Percentiles rank a stretch among this genome's conserved stretches.
phyloP scores from a whole-genome alignment of 2,888 invertebrate species.

The Marasmarcha lunaedactyla region DNA sequence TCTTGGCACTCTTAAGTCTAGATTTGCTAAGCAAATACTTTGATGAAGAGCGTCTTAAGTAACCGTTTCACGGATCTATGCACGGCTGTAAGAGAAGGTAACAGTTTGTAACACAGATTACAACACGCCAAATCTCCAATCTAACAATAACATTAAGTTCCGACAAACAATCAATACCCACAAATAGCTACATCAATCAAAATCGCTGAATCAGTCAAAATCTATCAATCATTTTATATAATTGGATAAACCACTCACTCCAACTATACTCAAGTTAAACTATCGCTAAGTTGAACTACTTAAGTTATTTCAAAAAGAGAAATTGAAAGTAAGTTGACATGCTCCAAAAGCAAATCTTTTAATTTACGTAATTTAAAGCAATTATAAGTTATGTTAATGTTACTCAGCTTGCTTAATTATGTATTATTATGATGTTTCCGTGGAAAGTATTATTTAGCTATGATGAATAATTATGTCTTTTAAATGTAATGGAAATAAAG shows the following conservation, averaged over 20 bases:
- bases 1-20: too few species aligned
- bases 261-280: too few species aligned
- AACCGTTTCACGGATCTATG: too few species aligned
- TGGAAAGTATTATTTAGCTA: too few species aligned
- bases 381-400: slow-evolving; percentile 17
- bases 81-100: too few species aligned
- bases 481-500: too few species aligned
- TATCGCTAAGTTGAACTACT: slow-evolving; percentile 8
- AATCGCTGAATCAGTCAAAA: not conserved
- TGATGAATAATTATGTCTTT: too few species aligned
- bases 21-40: too few species aligned
- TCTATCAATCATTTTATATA: slow-evolving; percentile 29
- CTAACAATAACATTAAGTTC: not conserved
- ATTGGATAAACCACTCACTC: slow-evolving; percentile 18
- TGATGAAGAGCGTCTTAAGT: too few species aligned
- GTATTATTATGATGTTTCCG: too few species aligned
- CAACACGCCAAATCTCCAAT: not conserved
- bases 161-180: not conserved
- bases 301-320: slow-evolving; percentile 12
- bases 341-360: slow-evolving; percentile 17
- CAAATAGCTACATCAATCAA: slow-evolving; percentile 6
- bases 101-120: too few species aligned
- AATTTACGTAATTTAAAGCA: slow-evolving; percentile 25
- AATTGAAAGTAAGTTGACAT: slow-evolving; percentile 27
- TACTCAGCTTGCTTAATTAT: too few species aligned